These are phyloP conservation scores for Pipistrellus kuhlii DNA, from an alignment of 2,797 vertebrate genomes.

Conservation along the genomic window DNA sequence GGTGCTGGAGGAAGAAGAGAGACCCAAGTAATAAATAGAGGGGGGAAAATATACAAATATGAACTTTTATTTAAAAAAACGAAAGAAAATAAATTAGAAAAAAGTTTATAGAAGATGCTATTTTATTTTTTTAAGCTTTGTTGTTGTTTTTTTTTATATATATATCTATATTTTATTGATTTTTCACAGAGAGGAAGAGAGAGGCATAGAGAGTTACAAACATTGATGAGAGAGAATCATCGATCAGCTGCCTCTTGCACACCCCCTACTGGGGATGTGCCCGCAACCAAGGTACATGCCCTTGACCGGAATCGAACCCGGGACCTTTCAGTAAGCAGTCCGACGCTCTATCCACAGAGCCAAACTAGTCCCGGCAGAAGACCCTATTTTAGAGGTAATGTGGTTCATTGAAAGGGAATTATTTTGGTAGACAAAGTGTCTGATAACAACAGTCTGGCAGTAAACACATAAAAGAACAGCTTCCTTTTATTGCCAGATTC, in stretches of 20 bases:
- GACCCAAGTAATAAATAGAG: background rate
- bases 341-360: too few relatives aligned
- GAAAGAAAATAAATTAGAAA: background rate
- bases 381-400: background rate
- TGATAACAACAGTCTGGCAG: background rate
- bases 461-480: slow-evolving; percentile 8
- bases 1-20: background rate
- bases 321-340: too few relatives aligned
- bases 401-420: background rate
- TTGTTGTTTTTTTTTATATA: too few relatives aligned
- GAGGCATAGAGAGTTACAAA: too few relatives aligned
- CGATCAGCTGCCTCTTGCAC: too few relatives aligned
- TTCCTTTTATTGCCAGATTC: slow-evolving; percentile 31
- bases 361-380: background rate
- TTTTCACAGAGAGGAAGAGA: too few relatives aligned
- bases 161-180: too few relatives aligned
- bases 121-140: background rate
- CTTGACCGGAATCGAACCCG: too few relatives aligned
- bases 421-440: slow-evolving; percentile 43
- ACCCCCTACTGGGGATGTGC: too few relatives aligned
- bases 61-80: background rate
- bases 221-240: too few relatives aligned
- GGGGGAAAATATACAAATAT: background rate
- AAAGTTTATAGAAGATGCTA: background rate
- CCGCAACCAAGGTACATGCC: too few relatives aligned